Evolutionary conservation across 2,888 invertebrate genomes (phyloP).

Genomic region (Eristalinus sepulchralis): DNA sequence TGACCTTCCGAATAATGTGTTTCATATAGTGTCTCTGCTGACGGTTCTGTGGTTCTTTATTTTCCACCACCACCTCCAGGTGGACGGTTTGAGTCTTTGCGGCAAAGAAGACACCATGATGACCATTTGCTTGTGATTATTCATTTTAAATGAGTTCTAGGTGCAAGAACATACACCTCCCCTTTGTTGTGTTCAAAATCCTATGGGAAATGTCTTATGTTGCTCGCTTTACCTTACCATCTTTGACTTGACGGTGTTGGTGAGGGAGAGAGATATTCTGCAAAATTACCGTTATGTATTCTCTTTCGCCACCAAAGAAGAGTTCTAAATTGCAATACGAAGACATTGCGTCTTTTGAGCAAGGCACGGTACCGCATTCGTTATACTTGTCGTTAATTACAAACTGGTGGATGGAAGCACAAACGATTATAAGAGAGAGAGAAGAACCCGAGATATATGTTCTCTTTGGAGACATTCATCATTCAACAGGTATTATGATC

Average conservation of each 20-base stretch:
- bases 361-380: background rate
- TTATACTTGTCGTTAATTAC: slow-evolving; percentile 3
- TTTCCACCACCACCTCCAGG: too few species aligned
- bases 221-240: background rate
- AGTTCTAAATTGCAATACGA: slow-evolving; percentile 28
- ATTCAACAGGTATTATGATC: slow-evolving; percentile 59
- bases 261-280: slow-evolving; percentile 46
- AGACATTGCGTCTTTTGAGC: background rate
- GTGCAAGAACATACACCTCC: slow-evolving; percentile 21
- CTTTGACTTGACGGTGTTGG: background rate
- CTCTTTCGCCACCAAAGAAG: slow-evolving; percentile 52
- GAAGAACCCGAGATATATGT: slow-evolving; percentile 3
- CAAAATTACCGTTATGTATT: slow-evolving; percentile 58
- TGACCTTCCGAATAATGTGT: slow-evolving; percentile 65
- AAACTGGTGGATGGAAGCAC: background rate
- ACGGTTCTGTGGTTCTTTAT: background rate
- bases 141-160: slow-evolving; percentile 17
- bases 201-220: slow-evolving; percentile 6
- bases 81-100: slow-evolving; percentile 32
- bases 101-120: slow-evolving; percentile 21
- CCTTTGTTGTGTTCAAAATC: background rate
- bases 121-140: slow-evolving; percentile 39
- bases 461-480: slow-evolving; percentile 42
- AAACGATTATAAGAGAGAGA: background rate
- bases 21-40: slow-evolving; percentile 50